Conservation (phyloP, 2,888 invertebrate species). For the Philaethria dido region DNA sequence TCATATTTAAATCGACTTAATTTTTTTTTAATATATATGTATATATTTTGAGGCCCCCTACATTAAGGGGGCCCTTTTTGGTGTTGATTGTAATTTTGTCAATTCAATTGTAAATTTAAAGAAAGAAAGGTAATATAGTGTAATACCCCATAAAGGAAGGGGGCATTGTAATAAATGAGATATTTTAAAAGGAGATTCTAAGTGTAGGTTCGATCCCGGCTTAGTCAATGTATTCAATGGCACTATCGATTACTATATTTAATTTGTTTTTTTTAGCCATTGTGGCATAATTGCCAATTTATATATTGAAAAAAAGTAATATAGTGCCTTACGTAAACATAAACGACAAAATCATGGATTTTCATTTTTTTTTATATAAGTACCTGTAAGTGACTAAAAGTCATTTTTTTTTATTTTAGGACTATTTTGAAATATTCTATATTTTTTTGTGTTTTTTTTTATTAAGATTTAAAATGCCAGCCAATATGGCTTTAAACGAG, state of each 20-base stretch:
- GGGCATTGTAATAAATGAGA: not conserved
- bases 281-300: too few species aligned
- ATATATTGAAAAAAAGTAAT: not conserved
- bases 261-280: not conserved
- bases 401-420: not conserved
- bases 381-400: not conserved
- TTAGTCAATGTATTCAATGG: not conserved
- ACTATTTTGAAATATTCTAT: not conserved
- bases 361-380: not conserved
- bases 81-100: not conserved
- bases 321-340: conserved; percentile 3
- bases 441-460: not conserved
- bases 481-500: conserved; percentile 7
- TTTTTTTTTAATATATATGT: too few species aligned
- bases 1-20: not conserved
- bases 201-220: not conserved
- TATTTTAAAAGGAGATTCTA: not conserved
- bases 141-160: not conserved
- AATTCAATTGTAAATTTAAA: too few species aligned
- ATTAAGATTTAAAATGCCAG: not conserved
- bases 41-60: not conserved
- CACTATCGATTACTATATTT: not conserved
- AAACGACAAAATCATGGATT: not conserved
- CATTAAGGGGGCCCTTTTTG: not conserved
- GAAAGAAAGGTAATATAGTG: not conserved